Evolutionary conservation across 2,888 invertebrate genomes (phyloP).

Genomic region (Oegoconia quadripuncta): DNA sequence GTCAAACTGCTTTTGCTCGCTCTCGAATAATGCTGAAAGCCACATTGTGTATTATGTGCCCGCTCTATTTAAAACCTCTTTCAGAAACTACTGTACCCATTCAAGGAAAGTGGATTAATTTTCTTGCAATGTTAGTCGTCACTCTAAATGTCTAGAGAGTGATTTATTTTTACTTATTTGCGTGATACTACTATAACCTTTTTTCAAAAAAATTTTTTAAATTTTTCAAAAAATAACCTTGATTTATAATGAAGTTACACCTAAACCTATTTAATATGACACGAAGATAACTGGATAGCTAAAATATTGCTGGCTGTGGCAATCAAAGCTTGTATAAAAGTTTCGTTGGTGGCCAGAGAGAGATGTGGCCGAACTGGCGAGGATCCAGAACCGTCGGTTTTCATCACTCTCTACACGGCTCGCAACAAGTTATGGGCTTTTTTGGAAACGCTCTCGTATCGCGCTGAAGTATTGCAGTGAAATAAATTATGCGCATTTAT

Average conservation of each 20-base stretch:
- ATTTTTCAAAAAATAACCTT: no score
- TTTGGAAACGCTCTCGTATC: constrained; percentile 24
- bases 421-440: constrained; percentile 53
- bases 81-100: constrained; percentile 7
- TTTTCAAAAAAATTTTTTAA: no score
- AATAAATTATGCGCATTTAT: constrained; percentile 9
- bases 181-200: no score
- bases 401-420: constrained; percentile 40
- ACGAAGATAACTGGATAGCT: no score
- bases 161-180: no score
- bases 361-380: constrained; percentile 42
- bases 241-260: no score
- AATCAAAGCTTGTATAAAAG: constrained; percentile 31
- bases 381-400: constrained; percentile 44
- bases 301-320: no score
- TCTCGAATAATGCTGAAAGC: constrained; percentile 61
- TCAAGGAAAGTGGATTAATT: constrained; percentile 6
- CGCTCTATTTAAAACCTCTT: constrained; percentile 13
- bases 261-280: no score
- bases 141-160: no score
- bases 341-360: constrained; percentile 38
- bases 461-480: constrained; percentile 1
- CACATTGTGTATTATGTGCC: constrained; percentile 48
- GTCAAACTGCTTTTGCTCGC: constrained; percentile 66
- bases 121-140: neutral